These are phyloP conservation scores for Hyperoplus lanceolatus DNA, from an alignment of 2,797 vertebrate species.

Conservation along the genomic window DNA sequence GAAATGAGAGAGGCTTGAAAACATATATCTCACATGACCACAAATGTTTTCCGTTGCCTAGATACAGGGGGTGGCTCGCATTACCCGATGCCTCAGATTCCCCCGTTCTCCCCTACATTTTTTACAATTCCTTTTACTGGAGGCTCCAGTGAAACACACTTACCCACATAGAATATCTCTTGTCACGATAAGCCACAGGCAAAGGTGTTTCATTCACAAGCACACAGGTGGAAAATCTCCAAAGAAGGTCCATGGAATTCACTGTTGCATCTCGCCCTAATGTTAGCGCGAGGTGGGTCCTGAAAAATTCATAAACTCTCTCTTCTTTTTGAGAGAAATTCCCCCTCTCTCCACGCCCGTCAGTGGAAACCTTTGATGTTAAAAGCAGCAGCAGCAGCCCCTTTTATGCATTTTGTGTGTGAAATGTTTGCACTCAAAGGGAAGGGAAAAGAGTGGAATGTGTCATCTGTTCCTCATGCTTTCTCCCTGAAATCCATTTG, in stretches of 20 bases:
- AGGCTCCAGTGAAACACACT: constrained; percentile 34
- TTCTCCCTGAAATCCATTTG: constrained; percentile 64
- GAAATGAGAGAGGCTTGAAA: too few relatives aligned
- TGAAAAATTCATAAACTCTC: constrained; percentile 63
- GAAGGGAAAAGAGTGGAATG: constrained; percentile 41
- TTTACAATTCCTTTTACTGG: background rate
- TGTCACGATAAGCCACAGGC: constrained; percentile 34
- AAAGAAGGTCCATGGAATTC: constrained; percentile 56
- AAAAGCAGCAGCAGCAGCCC: constrained; percentile 60
- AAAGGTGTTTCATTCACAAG: constrained; percentile 45
- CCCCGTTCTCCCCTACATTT: too few relatives aligned
- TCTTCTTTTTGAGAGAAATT: constrained; percentile 65
- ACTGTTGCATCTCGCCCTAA: constrained; percentile 51
- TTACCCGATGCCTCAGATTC: too few relatives aligned
- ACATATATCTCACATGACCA: too few relatives aligned
- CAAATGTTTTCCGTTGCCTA: too few relatives aligned
- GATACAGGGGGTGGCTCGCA: too few relatives aligned
- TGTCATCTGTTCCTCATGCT: constrained; percentile 70
- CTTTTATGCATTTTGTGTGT: constrained; percentile 72
- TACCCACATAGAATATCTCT: constrained; percentile 25
- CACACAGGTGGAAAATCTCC: constrained; percentile 47
- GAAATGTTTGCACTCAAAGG: constrained; percentile 69
- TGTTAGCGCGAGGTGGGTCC: constrained; percentile 48
- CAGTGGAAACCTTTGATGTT: constrained; percentile 79
- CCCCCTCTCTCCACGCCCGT: constrained; percentile 48